Percentiles rank a stretch among this genome's conserved stretches.
These are phyloP conservation scores for Orchesella cincta DNA, from an alignment of 1,140 invertebrate genomes.

Conservation along the genomic window DNA sequence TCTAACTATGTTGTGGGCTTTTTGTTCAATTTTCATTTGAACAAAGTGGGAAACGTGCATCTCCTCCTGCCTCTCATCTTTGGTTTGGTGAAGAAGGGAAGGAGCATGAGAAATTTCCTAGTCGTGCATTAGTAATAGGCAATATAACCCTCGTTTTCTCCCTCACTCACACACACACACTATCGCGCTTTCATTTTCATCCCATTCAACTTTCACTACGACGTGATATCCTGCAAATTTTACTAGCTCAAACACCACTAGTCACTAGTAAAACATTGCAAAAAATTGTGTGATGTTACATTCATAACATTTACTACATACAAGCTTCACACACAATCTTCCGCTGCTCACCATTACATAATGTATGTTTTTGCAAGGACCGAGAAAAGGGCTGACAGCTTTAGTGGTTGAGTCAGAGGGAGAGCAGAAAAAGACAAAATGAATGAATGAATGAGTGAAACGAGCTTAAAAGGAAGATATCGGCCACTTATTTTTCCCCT, in stretches of 20 bases:
- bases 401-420: not conserved
- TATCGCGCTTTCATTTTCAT: constrained; percentile 23
- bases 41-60: constrained; percentile 13
- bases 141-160: not conserved
- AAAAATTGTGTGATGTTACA: constrained; percentile 17
- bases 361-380: not conserved
- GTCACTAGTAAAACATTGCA: too few relatives aligned
- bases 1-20: too few relatives aligned
- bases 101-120: constrained; percentile 20
- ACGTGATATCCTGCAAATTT: constrained; percentile 12
- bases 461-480: not conserved
- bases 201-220: constrained; percentile 28
- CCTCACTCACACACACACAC: too few relatives aligned
- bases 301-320: constrained; percentile 23
- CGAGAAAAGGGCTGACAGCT: constrained; percentile 6
- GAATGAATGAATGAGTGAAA: constrained; percentile 29
- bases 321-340: not conserved
- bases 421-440: constrained; percentile 12
- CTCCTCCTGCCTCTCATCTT: constrained; percentile 16
- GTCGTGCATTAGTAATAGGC: constrained; percentile 24
- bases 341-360: not conserved
- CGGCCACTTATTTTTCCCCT: not conserved
- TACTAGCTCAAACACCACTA: too few relatives aligned
- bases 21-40: constrained; percentile 19
- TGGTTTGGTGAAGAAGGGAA: not conserved